Base-by-base conservation (phyloP, 2,888 invertebrate genomes). In the Microctonus hyperodae region DNA sequence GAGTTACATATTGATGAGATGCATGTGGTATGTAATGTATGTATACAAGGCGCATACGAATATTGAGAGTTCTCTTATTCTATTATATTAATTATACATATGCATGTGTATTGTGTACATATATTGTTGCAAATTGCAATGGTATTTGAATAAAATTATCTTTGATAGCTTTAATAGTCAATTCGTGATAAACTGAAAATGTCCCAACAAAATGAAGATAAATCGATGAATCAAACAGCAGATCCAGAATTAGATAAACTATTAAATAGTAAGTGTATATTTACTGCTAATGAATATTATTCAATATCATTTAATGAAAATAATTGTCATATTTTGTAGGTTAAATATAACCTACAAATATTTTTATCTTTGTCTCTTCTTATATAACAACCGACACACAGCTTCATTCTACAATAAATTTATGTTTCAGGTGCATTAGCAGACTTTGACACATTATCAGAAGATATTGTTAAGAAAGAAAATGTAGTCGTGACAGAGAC, bases 191-290 rank as follows among this genome's bases (percentile, higher is more conserved):
- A 9, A 16, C 31, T 1, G 33, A 78, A 71, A 70, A 82, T 82
- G 82, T 81, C 81, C 28, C n/a, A n/a, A n/a, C n/a, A n/a, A n/a
- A 79, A 79, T 57, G 77, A 80, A 20, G 77, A 79, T 67, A 78
- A 79, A 53, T 65, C 64, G 23, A 48, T 68, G 67, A 79, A 73
- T 40, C 75, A 71, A 62, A 83, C 84, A 7, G 85, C 84, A 31
- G 92, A 92, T 76, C 87, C 90, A 37, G 93, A 93, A 81, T 85
- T 93, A 72, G 89, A 92, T 67, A 91, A 92, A 73, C 86, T 93
- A 75, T 84, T 93, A 73, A 90, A 92, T 82, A 93, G 93, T 93
- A 84, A 89, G 88, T 87, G 68, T 33, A 6, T 35, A 13, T 58
- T 22, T 16, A 69, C 68, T 69, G 3, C n/a, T 16, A 37, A 6